A percentile compares a stretch with the other conserved stretches of the same genome.
phyloP scores from a whole-genome alignment of 2,797 vertebrate genomes.

The Nyctalus aviator region DNA sequence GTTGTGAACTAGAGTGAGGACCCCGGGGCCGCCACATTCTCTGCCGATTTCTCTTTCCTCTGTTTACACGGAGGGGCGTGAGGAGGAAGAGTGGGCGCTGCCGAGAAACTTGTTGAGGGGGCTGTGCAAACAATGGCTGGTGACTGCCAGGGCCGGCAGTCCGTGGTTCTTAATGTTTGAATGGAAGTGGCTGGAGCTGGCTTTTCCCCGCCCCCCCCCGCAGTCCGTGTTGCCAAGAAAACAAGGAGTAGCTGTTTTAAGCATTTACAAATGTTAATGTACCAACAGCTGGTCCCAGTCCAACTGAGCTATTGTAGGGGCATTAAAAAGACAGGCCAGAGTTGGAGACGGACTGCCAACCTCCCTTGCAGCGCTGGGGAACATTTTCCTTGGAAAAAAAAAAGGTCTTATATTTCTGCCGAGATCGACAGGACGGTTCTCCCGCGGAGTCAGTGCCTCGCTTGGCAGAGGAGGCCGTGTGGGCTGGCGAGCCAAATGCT shows the following conservation, averaged over 20 bases:
- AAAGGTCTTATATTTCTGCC: conserved; percentile 88
- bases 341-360: conserved; percentile 90
- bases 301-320: conserved; percentile 90
- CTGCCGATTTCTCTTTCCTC: conserved; percentile 60
- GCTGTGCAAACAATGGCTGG: conserved; percentile 86
- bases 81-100: conserved; percentile 30
- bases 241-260: conserved; percentile 91
- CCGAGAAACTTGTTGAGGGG: conserved; percentile 85
- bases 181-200: conserved; percentile 85
- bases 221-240: conserved; percentile 88
- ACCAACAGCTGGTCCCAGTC: conserved; percentile 90
- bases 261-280: conserved; percentile 91
- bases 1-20: conserved; percentile 70
- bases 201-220: background rate
- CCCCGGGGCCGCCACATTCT: conserved; percentile 42
- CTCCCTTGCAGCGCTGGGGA: conserved; percentile 88
- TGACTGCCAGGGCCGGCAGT: conserved; percentile 86
- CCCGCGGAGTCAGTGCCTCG: conserved; percentile 86
- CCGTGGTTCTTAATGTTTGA: conserved; percentile 88
- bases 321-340: conserved; percentile 91
- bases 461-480: conserved; percentile 84
- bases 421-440: conserved; percentile 85
- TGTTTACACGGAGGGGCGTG: background rate
- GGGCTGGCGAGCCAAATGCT: conserved; percentile 85
- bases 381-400: conserved; percentile 90